Evolutionary conservation across 2,888 invertebrate genomes (phyloP), one percentile per base, ranked within the genome.

Genomic region (Ochropleura leucogaster): DNA sequence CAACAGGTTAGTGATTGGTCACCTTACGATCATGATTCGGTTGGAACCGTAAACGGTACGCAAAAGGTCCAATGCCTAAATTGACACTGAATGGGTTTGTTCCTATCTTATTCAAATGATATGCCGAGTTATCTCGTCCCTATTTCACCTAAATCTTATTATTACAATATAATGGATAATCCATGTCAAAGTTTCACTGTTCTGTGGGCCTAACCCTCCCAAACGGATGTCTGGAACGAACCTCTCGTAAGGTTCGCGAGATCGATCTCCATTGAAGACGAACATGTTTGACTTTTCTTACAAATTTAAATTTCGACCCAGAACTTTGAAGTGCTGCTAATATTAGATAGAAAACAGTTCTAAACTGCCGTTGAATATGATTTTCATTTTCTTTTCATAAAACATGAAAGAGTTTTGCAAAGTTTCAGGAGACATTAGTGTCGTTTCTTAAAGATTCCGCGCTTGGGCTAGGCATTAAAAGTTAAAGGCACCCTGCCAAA

Each of bases 401-500:
- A 74, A 73, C 30, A 64, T 65, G 51, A 77, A 79, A 79, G 66
- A 77, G 60, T 76, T 68, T 81, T 40, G 10, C 67, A 18, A 83
- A 83, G 67, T 80, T 79, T 69, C 68, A 64, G 66, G n/a, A 51
- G 55, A 68, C 69, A 83, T 78, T 80, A 84, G 68, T 68, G 73
- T 49, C 55, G 62, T 66, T 73, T 87, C 64, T 66, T 62, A 10
- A 51, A 74, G 57, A 77, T 72, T 69, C 72, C 46, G 65, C 77
- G 71, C 63, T 80, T 57, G 66, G 62, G 57, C 64, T 64, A 51
- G 40, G 63, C 65, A 70, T 87, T 84, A 87, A 89, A 91, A 83
- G 81, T 88, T 85, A 62, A 59, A 69, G 70, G 80, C 74, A 55
- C 67, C 72, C 68, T 65, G 53, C 72, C 74, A 57, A 83, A 74